These are phyloP conservation scores for Pocillopora grandis DNA, from an alignment of 92 coral and sea anemone genomes.

Conservation along the genomic window DNA sequence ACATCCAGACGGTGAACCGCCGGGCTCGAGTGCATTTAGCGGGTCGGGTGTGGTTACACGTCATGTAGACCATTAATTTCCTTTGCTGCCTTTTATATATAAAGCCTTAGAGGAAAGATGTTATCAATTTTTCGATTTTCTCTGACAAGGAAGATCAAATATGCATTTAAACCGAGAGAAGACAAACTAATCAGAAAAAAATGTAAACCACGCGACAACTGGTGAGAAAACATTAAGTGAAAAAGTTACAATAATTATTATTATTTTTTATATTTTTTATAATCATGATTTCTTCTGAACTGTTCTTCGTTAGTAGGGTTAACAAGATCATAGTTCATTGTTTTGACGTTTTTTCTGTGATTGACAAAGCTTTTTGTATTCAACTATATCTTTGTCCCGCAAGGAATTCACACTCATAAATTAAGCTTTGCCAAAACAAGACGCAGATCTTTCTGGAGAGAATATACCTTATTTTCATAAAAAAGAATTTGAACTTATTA, in stretches of 20 bases:
- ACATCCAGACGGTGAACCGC: too few relatives aligned
- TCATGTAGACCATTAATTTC: not conserved
- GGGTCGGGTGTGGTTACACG: not conserved
- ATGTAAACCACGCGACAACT: too few relatives aligned
- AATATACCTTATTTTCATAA: not conserved
- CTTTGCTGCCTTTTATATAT: not conserved
- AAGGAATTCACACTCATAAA: not conserved
- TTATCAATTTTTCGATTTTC: not conserved
- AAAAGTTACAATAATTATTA: too few relatives aligned
- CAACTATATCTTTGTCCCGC: not conserved
- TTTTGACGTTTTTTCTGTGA: not conserved
- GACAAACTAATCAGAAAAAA: too few relatives aligned
- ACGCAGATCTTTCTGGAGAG: not conserved
- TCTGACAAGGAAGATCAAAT: not conserved
- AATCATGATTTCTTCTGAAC: too few relatives aligned
- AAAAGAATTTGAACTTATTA: not conserved
- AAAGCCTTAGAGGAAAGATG: not conserved
- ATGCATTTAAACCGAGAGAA: too few relatives aligned
- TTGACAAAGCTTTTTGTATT: not conserved
- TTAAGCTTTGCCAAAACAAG: slow-evolving; percentile 6
- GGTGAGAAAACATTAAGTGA: too few relatives aligned
- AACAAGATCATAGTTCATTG: not conserved
- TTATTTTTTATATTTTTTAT: too few relatives aligned
- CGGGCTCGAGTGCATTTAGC: too few relatives aligned
- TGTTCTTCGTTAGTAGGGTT: too few relatives aligned